Conservation (phyloP, 2,797 vertebrate species). For the Ateles fusciceps region DNA sequence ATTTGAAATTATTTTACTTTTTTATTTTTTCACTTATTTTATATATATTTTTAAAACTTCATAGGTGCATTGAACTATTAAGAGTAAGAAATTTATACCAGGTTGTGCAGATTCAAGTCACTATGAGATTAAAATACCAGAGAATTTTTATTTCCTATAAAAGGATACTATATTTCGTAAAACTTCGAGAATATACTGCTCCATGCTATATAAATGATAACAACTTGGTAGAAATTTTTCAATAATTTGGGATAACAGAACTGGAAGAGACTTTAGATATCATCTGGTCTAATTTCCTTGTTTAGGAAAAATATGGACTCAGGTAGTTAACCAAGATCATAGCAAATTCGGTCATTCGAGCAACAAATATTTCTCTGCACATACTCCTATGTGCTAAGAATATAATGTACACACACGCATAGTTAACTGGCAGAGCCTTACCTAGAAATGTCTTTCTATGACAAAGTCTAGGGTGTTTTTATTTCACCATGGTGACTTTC, state of each 20-base stretch:
- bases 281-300: background rate
- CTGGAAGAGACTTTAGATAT: background rate
- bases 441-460: background rate
- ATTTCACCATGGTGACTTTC: background rate
- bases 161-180: background rate
- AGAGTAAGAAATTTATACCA: background rate
- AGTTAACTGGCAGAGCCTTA: background rate
- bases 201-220: background rate
- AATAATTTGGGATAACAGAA: background rate
- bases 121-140: background rate
- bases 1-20: background rate
- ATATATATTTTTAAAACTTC: background rate
- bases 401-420: background rate
- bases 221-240: background rate
- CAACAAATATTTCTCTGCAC: background rate
- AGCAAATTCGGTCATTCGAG: background rate
- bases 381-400: background rate
- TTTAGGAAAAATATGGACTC: background rate
- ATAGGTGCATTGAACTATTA: background rate
- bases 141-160: background rate
- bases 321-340: background rate
- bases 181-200: background rate
- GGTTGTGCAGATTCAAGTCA: background rate
- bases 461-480: background rate
- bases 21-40: slow-evolving; percentile 2